phyloP scores from a whole-genome alignment of 2,113 vertebrate genomes.

The Gymnorhina tibicen region DNA sequence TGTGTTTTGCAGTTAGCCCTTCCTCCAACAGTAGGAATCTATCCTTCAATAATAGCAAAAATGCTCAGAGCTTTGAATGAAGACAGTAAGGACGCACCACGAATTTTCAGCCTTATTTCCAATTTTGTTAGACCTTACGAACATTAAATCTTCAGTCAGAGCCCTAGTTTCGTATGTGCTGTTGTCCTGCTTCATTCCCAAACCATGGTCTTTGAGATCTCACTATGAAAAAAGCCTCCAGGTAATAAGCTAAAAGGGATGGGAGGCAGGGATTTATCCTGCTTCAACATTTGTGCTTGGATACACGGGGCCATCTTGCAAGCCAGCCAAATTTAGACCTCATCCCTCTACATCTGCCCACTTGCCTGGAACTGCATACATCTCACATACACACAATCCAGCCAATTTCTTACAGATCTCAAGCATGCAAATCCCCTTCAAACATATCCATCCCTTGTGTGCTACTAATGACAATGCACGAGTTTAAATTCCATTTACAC shows the following conservation, averaged over 20 bases:
- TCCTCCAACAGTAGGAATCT: background rate
- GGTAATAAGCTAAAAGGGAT: background rate
- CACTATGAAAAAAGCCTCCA: background rate
- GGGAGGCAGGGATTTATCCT: background rate
- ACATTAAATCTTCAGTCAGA: background rate
- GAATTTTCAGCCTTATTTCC: background rate
- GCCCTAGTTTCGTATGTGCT: background rate
- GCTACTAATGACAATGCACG: background rate
- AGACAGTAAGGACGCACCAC: background rate
- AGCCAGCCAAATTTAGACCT: conserved; percentile 38
- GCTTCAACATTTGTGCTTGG: background rate
- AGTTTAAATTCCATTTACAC: background rate
- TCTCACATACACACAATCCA: background rate
- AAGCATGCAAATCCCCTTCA: background rate
- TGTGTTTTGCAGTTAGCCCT: background rate
- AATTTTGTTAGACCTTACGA: background rate
- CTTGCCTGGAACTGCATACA: background rate
- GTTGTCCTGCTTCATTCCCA: background rate
- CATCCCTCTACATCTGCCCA: conserved; percentile 13
- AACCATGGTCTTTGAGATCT: background rate
- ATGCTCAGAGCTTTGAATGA: background rate
- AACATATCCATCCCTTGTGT: background rate
- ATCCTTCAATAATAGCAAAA: background rate
- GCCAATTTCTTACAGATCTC: background rate
- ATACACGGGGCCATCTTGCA: background rate